phyloP scores from a whole-genome alignment of 2,113 vertebrate species.

The Tragelaphus buxtoni region DNA sequence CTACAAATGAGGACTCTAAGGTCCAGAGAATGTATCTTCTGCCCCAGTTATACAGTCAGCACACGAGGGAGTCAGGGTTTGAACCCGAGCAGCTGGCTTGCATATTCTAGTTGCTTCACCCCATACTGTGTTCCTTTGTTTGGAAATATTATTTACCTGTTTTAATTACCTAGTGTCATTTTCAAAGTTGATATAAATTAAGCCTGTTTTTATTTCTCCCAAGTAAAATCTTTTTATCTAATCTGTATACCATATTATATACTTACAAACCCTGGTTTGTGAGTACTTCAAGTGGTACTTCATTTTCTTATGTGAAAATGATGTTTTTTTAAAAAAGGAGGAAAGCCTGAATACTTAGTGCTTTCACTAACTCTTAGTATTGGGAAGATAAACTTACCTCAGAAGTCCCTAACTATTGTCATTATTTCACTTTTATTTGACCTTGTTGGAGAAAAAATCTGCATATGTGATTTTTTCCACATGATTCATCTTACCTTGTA shows the following conservation, averaged over 20 bases:
- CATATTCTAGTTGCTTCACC: background rate
- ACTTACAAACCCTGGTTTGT: background rate
- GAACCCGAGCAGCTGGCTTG: background rate
- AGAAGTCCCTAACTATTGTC: background rate
- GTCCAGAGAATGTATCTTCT: background rate
- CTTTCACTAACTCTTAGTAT: background rate
- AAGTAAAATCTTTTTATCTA: background rate
- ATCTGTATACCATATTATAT: background rate
- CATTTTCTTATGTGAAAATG: background rate
- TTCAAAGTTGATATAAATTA: background rate
- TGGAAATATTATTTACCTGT: background rate
- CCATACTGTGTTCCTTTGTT: background rate
- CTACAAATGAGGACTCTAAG: background rate
- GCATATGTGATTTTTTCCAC: constrained; percentile 9
- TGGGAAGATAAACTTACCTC: background rate
- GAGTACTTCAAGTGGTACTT: background rate
- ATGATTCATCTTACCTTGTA: background rate
- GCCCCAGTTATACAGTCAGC: background rate
- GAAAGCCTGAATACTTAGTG: background rate
- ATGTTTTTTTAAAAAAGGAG: background rate
- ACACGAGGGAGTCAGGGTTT: background rate
- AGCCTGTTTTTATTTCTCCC: background rate
- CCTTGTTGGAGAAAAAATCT: background rate
- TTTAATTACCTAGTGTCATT: background rate
- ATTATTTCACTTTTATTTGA: background rate